These are phyloP conservation scores for Oreonectes daqikongensis DNA, from an alignment of 2,797 vertebrate species.

Conservation along the genomic window DNA sequence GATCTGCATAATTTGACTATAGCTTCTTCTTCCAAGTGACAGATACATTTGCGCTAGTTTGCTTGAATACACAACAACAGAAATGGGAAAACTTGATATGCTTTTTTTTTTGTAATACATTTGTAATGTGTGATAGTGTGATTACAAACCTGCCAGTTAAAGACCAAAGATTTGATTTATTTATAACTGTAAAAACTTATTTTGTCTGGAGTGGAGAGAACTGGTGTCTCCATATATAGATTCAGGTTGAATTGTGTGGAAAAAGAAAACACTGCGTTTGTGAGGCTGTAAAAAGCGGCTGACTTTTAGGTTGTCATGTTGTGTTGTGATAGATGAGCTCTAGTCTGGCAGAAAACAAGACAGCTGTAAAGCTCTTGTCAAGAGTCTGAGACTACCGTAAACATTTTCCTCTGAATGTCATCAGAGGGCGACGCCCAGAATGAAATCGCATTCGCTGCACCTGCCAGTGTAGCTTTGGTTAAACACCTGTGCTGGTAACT, in stretches of 20 bases:
- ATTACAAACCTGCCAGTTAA: background rate
- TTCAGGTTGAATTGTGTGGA: background rate
- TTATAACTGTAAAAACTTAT: background rate
- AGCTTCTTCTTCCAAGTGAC: background rate
- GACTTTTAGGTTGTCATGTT: background rate
- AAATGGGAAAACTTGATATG: background rate
- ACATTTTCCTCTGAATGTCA: background rate
- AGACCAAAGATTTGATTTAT: background rate
- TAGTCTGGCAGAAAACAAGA: slow-evolving; percentile 20
- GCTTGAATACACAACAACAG: background rate
- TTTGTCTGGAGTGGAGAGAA: background rate
- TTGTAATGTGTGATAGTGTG: background rate
- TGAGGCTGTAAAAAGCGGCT: background rate
- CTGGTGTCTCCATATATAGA: background rate
- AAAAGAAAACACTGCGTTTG: slow-evolving; percentile 8
- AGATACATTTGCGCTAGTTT: background rate
- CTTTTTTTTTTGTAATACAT: background rate
- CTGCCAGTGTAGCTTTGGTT: background rate
- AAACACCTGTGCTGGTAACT: background rate
- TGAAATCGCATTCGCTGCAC: background rate
- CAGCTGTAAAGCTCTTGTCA: slow-evolving; percentile 15
- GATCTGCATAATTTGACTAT: background rate
- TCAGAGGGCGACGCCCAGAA: background rate
- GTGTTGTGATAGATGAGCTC: slow-evolving; percentile 12
- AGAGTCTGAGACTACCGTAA: background rate